Conservation (phyloP, 2,113 vertebrate species). For the Percopsis transmontana region DNA sequence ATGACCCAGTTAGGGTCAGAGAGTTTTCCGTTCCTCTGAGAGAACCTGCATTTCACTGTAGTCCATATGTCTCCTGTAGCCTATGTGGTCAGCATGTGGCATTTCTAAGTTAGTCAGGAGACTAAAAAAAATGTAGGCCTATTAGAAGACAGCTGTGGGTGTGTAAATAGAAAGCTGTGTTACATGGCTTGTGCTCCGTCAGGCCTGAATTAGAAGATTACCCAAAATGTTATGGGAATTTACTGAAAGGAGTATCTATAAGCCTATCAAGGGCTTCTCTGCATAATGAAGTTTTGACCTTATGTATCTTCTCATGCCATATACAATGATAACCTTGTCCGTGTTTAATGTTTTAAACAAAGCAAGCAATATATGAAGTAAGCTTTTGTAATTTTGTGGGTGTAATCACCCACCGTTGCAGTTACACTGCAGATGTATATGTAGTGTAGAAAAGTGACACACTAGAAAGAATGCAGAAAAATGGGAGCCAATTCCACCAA, state of each 20-base stretch:
- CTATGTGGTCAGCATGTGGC: constrained; percentile 31
- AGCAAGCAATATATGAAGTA: constrained; percentile 29
- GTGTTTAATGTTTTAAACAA: constrained; percentile 55
- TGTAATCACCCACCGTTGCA: no score
- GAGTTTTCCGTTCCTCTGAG: constrained; percentile 48
- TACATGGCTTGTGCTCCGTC: constrained; percentile 32
- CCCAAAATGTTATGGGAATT: constrained; percentile 36
- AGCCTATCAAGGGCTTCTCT: constrained; percentile 24
- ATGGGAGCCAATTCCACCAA: not conserved
- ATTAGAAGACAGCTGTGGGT: constrained; percentile 29
- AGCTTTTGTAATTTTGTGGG: no score
- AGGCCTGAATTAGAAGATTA: constrained; percentile 40
- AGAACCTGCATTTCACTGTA: constrained; percentile 52
- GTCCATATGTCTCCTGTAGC: constrained; percentile 48
- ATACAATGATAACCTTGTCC: constrained; percentile 20
- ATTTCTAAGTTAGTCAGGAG: constrained; percentile 38
- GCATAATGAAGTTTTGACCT: constrained; percentile 47
- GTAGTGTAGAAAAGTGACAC: constrained; percentile 33
- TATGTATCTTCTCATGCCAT: constrained; percentile 6
- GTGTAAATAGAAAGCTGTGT: constrained; percentile 53
- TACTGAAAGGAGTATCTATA: constrained; percentile 42
- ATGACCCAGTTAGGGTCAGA: constrained; percentile 21
- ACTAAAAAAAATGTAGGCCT: constrained; percentile 21
- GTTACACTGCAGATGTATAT: constrained; percentile 41
- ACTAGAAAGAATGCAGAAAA: constrained; percentile 12